Evolutionary conservation across 2,888 invertebrate genomes (phyloP).

Genomic region (Drosophila colorata): DNA sequence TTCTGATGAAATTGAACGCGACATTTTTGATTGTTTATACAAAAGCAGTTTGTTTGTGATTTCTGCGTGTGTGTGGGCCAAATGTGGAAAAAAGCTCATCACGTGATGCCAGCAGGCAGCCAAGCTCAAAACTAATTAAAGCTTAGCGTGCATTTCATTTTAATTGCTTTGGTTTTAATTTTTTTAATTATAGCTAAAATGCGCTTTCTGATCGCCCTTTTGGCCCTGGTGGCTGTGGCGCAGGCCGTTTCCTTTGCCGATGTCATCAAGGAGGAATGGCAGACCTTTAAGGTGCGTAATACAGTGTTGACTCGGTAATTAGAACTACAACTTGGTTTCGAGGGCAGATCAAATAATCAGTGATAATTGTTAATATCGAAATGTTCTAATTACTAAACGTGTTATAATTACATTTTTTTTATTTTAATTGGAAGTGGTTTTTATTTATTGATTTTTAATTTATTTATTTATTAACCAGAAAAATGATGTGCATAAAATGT

Average conservation of each 20-base stretch:
- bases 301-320: not conserved
- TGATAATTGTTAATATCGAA: not conserved
- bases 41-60: conserved; percentile 17
- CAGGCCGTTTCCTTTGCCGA: conserved; percentile 90
- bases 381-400: not conserved
- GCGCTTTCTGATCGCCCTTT: conserved; percentile 70
- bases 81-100: conserved; percentile 40
- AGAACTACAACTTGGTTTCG: not conserved
- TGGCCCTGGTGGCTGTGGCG: conserved; percentile 86
- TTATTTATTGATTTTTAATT: too few species aligned
- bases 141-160: conserved; percentile 13
- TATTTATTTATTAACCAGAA: too few species aligned
- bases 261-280: conserved; percentile 91
- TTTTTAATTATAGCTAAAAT: conserved; percentile 55
- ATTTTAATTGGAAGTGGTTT: too few species aligned
- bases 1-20: conserved; percentile 38
- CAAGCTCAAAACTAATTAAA: conserved; percentile 22
- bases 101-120: conserved; percentile 35
- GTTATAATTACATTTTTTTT: not conserved
- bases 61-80: conserved; percentile 1
- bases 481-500: too few species aligned
- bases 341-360: not conserved
- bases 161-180: too few species aligned
- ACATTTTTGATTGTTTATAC: conserved; percentile 26
- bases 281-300: conserved; percentile 89